Evolutionary conservation across 2,797 vertebrate genomes (phyloP), one percentile per base, ranked within the genome.

Genomic region (Cirrhinus molitorella): DNA sequence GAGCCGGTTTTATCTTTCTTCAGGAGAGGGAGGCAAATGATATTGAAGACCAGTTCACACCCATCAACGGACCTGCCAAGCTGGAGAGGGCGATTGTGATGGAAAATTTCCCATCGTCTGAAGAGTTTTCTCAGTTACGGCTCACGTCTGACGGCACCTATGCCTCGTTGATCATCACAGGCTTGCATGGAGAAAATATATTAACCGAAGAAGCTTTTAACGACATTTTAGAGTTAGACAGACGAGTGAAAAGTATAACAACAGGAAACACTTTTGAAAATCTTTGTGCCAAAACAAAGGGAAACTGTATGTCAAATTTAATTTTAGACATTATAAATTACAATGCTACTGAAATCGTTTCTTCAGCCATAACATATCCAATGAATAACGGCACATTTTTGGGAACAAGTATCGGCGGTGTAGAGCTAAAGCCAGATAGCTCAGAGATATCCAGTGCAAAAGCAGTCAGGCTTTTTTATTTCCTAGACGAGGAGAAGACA

Each of bases 21-120:
- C 51, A 47, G 0, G n/a, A 59, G 1, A 85, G 51, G 0, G 13
- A 86, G 43, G 80, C 85, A 0, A 89, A 94, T 28, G 85, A 92
- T 25, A 89, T 95, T 4, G 92, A 95, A 88, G 86, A 65, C 1
- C 92, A 95, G 84, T 95, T 94, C 88, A 95, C 93, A 4, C 94
- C 93, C 0, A 17, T 83, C 0, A 0, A 83, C 14, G 92, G 94
- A 0, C 92, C 87, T 0, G 94, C 94, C 73, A 95, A 95, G 80
- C 28, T 12, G 0, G 94, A 95, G 45, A 90, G 93, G 31, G 63
- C 80, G 40, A 86, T 93, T 1, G 91, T 93, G 55, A 85, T 14
- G 74, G 37, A 0, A 0, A 53, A 85, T 25, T 95, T 95, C 77
- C 86, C 89, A 21, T 23, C 86, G 23, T 53, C 71, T 34, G 0